A percentile compares a stretch with the other conserved stretches of the same genome.
Evolutionary conservation across 2,113 vertebrate genomes (phyloP).

Genomic region (Formicarius rufipectus): DNA sequence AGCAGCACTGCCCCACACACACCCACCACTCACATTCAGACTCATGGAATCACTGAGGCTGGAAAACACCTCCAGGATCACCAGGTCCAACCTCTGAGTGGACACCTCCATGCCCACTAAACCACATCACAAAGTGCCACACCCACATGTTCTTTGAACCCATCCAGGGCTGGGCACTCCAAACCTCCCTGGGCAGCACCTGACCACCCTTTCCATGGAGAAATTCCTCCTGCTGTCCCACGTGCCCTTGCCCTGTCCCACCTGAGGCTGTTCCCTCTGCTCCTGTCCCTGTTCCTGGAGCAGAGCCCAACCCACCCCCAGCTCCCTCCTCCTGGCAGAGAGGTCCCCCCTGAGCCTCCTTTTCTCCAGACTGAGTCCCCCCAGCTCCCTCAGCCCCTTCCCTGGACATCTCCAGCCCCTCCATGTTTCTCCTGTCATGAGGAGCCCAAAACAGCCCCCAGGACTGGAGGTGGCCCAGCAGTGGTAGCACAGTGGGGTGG

Average conservation of each 20-base stretch:
- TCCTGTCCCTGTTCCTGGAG: neutral
- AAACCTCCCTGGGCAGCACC: neutral
- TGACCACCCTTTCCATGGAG: neutral
- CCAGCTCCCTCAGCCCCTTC: neutral
- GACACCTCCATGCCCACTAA: neutral
- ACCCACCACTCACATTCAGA: neutral
- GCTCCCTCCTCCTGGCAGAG: neutral
- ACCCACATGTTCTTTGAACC: rapidly evolving
- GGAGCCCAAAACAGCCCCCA: neutral
- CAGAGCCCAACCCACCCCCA: rapidly evolving
- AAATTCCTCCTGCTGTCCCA: neutral
- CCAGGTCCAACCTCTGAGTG: neutral
- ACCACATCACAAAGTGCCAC: neutral
- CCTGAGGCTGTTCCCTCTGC: rapidly evolving
- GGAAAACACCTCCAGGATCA: neutral
- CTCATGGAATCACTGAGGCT: neutral
- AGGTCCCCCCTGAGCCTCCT: neutral
- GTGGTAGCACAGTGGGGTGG: neutral
- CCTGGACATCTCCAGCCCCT: neutral
- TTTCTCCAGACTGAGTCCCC: neutral
- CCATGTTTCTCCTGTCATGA: neutral
- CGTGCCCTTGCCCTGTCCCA: neutral
- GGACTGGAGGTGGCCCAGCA: neutral
- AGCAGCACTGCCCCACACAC: neutral
- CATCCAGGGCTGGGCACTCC: neutral